phyloP scores from a whole-genome alignment of 1,140 invertebrate genomes.

The Lerema accius region DNA sequence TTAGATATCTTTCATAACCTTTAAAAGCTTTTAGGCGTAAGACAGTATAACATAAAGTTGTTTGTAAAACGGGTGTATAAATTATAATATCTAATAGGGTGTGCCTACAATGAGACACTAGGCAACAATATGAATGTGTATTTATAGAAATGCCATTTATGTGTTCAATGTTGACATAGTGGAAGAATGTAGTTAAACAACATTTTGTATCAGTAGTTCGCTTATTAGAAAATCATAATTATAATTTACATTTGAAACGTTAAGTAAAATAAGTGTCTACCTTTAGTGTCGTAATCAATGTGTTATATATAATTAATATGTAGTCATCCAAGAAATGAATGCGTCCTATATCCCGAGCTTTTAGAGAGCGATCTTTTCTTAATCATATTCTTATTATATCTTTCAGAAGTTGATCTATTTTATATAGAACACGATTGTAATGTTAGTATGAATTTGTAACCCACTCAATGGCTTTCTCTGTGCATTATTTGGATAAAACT shows the following conservation, averaged over 20 bases:
- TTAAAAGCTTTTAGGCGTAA: constrained; percentile 17
- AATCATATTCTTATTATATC: no score
- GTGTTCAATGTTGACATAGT: constrained; percentile 58
- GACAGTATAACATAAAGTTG: not conserved
- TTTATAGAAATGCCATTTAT: constrained; percentile 57
- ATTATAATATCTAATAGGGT: not conserved
- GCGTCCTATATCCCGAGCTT: constrained; percentile 18
- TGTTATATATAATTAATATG: no score
- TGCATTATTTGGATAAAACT: no score
- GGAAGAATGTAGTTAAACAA: constrained; percentile 16
- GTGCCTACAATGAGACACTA: not conserved
- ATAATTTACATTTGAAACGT: no score
- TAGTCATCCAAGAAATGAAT: not conserved
- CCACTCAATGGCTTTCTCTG: no score
- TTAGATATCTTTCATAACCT: constrained; percentile 3
- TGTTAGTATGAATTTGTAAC: no score
- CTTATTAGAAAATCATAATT: constrained; percentile 1
- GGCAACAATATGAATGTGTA: constrained; percentile 1
- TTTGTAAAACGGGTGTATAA: not conserved
- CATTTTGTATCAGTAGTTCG: constrained; percentile 5
- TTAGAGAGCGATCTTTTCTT: not conserved
- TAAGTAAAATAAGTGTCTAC: no score
- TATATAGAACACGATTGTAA: no score
- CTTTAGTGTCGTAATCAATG: no score
- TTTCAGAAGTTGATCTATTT: no score